Base-by-base conservation (phyloP, 1,140 invertebrate species). In the Cheumatopsyche charites region DNA sequence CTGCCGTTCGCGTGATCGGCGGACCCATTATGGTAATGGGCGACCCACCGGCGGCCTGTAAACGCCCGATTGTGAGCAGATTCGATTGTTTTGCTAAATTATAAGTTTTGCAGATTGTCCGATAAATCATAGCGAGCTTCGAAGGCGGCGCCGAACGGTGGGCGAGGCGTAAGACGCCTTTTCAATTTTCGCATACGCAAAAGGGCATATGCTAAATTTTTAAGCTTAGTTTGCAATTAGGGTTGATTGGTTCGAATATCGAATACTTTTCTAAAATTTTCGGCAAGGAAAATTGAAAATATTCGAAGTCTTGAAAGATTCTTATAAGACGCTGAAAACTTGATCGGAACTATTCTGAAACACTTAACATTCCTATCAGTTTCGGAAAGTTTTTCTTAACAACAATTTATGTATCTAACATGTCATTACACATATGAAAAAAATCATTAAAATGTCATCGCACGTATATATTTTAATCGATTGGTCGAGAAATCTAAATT, bases 21-120 rank as follows among this genome's bases (percentile, higher is more conserved):
- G n/a, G 62, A 19, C 43, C 63, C 41, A 66, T 66, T 66, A 66
- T 47, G 63, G 47, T 66, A 66, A 66, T 66, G 63, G 42, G 7
- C 21, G 55, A 61, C 23, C 23, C 15, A 13, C 23, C 43, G 62
- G 12, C 1, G 15, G 13, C 11, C 26, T 12, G 11, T 26, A 62
- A 21, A n/a, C 58, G 58, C 19, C 25, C 26, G 45, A 49, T 49
- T 49, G n/a, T 36, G 29, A 36, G 62, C 47, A 71, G 70, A 72
- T 66, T 72, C 47, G 73, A 74, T 74, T 74, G 73, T 74, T 74
- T 75, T 62, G 55, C 63, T 52, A 72, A 75, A 75, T 71, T 72
- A 72, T 70, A 70, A 65, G 26, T 68, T 65, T 36, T 47, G 42
- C 49, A 52, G 70, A 72, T 72, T 47, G 65, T 65, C 67, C 47